A percentile compares a stretch with the other conserved stretches of the same genome.
Conservation (phyloP, 1,140 invertebrate genomes). For the Sarcophaga peregrina region DNA sequence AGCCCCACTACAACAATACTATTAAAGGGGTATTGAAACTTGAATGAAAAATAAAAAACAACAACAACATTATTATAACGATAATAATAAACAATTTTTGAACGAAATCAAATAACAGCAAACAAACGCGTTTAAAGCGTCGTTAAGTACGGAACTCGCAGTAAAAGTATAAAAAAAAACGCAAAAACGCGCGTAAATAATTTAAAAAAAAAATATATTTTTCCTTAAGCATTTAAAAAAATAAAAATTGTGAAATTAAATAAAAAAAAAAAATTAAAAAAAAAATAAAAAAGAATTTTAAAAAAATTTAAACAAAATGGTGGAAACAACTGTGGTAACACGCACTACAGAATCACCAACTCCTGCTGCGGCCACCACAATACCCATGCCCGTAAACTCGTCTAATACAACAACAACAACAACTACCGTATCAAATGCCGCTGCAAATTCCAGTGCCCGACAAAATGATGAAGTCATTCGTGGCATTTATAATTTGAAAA, state of each 20-base stretch:
- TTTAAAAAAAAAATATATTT: not conserved
- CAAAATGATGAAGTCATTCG: conserved; percentile 61
- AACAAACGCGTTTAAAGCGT: conserved; percentile 36
- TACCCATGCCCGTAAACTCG: not conserved
- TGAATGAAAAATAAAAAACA: conserved; percentile 22
- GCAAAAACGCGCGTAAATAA: not conserved
- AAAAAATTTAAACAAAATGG: conserved; percentile 50
- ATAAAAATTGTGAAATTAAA: not conserved
- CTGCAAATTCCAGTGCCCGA: conserved; percentile 46
- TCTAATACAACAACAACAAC: conserved; percentile 46
- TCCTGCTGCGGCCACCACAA: conserved; percentile 26
- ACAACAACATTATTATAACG: not conserved
- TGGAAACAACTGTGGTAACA: conserved; percentile 60
- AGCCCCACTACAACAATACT: not conserved
- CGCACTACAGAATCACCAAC: conserved; percentile 45
- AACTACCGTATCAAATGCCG: conserved; percentile 42
- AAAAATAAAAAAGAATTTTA: not conserved
- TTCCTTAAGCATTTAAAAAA: not conserved
- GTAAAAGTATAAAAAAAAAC: conserved; percentile 34
- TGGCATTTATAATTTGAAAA: conserved; percentile 58
- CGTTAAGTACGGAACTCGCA: conserved; percentile 37
- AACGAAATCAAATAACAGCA: not conserved
- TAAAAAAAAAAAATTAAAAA: conserved; percentile 20
- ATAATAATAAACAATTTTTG: not conserved
- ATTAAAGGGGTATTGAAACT: not conserved